Percentiles rank a stretch among this genome's conserved stretches.
These are phyloP conservation scores for Dolomedes plantarius DNA, from an alignment of 2,888 invertebrate genomes.

Conservation along the genomic window DNA sequence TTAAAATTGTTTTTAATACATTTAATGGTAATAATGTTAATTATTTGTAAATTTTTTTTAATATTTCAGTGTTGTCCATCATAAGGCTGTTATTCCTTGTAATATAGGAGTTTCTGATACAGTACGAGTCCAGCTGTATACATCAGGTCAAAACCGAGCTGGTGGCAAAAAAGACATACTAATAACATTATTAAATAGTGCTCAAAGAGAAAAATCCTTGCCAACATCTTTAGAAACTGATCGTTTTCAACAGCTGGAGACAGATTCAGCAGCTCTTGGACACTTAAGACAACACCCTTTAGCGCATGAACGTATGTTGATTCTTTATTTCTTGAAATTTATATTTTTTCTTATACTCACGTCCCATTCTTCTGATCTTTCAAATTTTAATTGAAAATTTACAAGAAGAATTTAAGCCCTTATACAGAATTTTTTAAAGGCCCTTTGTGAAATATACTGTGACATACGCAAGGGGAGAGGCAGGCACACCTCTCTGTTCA, in stretches of 20 bases:
- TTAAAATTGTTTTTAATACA: no score
- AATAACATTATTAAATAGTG: constrained; percentile 26
- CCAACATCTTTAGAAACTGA: constrained; percentile 9
- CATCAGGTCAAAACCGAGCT: constrained; percentile 1
- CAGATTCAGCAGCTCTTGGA: constrained; percentile 7
- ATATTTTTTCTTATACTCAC: no score
- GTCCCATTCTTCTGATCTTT: no score
- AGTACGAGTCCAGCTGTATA: constrained; percentile 21
- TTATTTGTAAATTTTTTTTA: no score
- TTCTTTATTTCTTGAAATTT: constrained; percentile 2
- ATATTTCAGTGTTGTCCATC: constrained; percentile 28
- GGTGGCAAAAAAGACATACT: constrained; percentile 34
- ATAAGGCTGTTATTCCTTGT: constrained; percentile 14
- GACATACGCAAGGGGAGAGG: no score
- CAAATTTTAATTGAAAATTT: no score
- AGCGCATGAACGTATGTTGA: constrained; percentile 31
- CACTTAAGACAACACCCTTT: constrained; percentile 37
- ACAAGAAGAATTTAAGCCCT: no score
- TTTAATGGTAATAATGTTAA: no score
- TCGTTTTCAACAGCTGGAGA: constrained; percentile 36
- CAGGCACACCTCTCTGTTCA: no score
- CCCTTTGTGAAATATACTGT: no score
- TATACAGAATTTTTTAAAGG: no score
- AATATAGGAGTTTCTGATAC: constrained; percentile 36
- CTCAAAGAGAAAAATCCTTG: constrained; percentile 9